Conservation (phyloP, 2,113 vertebrate species). For the Reinhardtius hippoglossoides region DNA sequence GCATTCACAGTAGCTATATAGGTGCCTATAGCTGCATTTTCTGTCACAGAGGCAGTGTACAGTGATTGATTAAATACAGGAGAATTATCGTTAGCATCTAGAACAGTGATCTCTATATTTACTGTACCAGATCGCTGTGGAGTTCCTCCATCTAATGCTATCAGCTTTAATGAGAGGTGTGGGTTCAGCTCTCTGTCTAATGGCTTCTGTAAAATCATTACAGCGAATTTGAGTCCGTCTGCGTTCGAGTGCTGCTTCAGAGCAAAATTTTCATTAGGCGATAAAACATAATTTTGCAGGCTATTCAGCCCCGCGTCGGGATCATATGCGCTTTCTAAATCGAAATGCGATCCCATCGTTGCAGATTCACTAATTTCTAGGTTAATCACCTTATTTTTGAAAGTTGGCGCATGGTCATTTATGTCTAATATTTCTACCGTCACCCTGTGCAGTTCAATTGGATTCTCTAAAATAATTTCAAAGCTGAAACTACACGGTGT, state of each 20-base stretch:
- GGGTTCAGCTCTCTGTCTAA: conserved; percentile 76
- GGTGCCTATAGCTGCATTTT: conserved; percentile 49
- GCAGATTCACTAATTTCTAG: conserved; percentile 87
- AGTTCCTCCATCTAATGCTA: conserved; percentile 58
- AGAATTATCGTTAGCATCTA: conserved; percentile 54
- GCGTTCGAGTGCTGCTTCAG: conserved; percentile 70
- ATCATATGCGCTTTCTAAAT: conserved; percentile 81
- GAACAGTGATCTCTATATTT: conserved; percentile 43
- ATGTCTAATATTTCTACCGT: conserved; percentile 70
- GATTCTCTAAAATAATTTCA: conserved; percentile 70
- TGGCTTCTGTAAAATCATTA: conserved; percentile 80
- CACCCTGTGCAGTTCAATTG: conserved; percentile 66
- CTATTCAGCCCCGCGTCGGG: conserved; percentile 77
- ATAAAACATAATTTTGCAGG: conserved; percentile 82
- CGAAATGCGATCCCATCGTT: conserved; percentile 81
- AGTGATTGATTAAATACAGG: conserved; percentile 68
- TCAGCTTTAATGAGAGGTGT: conserved; percentile 42
- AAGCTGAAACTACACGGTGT: conserved; percentile 66
- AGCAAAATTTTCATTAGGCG: conserved; percentile 65
- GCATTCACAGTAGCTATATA: conserved; percentile 71
- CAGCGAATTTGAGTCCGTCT: conserved; percentile 68
- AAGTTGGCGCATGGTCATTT: conserved; percentile 79
- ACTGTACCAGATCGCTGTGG: conserved; percentile 61
- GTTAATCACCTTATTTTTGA: conserved; percentile 79
- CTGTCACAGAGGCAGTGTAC: conserved; percentile 63